phyloP scores from a whole-genome alignment of 2,113 vertebrate species.

The Phalacrocorax brasilianus region DNA sequence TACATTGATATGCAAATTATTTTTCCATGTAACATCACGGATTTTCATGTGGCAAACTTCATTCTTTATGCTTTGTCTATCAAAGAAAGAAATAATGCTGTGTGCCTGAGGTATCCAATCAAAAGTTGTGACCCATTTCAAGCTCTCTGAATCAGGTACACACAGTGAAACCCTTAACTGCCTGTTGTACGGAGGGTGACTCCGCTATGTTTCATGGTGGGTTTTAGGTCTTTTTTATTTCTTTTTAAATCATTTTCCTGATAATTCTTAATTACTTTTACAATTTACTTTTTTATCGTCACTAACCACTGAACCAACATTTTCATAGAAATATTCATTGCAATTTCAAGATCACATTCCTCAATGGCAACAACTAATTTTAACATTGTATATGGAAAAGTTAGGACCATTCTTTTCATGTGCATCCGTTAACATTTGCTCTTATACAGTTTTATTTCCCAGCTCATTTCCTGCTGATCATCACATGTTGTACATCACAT shows the following conservation, averaged over 20 bases:
- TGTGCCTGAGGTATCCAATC: not conserved
- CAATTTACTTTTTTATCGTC: not conserved
- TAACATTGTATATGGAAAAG: not conserved
- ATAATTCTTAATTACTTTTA: not conserved
- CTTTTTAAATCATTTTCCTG: not conserved
- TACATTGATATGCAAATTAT: not conserved
- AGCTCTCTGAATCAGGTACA: not conserved
- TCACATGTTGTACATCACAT: not conserved
- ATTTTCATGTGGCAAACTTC: not conserved
- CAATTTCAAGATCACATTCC: not conserved
- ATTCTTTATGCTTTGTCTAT: not conserved
- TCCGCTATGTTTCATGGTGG: not conserved
- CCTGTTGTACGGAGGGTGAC: not conserved
- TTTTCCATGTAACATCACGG: not conserved
- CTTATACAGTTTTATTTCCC: not conserved
- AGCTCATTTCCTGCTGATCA: not conserved
- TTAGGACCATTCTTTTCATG: not conserved
- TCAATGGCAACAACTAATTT: not conserved
- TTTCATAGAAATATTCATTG: not conserved
- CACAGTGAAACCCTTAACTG: not conserved
- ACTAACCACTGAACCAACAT: not conserved
- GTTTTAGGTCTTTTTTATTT: not conserved
- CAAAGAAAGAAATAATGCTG: not conserved
- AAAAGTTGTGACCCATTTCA: constrained; percentile 16
- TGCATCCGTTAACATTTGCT: not conserved